phyloP scores from a whole-genome alignment of 2,888 invertebrate species.

The Athripsodes cinereus region DNA sequence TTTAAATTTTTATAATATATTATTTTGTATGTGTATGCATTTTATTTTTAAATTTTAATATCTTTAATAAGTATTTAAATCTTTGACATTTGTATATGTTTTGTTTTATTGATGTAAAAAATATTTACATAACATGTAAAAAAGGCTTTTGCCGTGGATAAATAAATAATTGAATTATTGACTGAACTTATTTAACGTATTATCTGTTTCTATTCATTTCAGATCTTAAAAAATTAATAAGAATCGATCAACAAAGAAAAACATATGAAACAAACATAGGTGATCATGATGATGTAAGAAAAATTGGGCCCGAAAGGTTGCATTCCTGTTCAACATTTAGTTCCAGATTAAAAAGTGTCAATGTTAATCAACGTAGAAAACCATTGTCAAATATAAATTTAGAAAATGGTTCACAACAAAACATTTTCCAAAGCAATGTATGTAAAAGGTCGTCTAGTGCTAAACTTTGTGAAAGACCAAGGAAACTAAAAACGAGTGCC shows the following conservation, averaged over 20 bases:
- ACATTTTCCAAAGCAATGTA: not conserved
- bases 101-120: no score
- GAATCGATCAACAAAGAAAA: constrained; percentile 50
- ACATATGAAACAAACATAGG: constrained; percentile 32
- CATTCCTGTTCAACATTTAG: constrained; percentile 47
- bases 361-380: constrained; percentile 16
- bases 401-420: not conserved
- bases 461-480: not conserved
- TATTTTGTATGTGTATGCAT: no score
- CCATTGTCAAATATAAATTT: constrained; percentile 7
- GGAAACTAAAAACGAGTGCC: not conserved
- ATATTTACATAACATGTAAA: no score
- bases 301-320: constrained; percentile 40
- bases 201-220: constrained; percentile 30
- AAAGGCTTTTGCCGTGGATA: no score
- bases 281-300: constrained; percentile 29
- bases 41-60: no score
- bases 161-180: no score
- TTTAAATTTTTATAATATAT: no score
- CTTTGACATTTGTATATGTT: no score
- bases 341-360: constrained; percentile 38
- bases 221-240: constrained; percentile 65
- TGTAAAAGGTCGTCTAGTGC: not conserved
- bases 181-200: not conserved
- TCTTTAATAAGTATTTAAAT: no score